Base-by-base conservation (phyloP, 35 echinoderm and acorn worm species). In the Apostichopus californicus region DNA sequence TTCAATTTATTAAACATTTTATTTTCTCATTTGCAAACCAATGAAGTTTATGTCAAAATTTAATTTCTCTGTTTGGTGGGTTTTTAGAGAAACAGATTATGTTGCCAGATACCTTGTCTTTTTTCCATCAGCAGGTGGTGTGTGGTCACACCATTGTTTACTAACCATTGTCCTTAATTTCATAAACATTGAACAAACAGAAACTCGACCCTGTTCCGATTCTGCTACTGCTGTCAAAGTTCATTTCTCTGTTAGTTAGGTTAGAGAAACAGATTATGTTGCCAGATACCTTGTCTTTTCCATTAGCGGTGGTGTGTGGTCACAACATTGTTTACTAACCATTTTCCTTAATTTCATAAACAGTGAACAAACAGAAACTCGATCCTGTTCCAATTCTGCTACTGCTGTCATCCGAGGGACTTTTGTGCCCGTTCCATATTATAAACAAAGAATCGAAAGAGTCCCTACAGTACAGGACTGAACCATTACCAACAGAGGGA, bases 401-500 rank as follows among this genome's bases (percentile, higher is more conserved):
- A 46, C 34, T 46, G 34, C 34, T 46, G 34, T 46, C 34, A 46
- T 95, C 93, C 18, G 97, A 98, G 90, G 97, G 97, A n/a, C 64
- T 96, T 11, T 93, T 98, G 22, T 98, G 97, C 70, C 97, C 97
- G 7, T 98, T 91, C 34, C 95, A 96, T 89, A 78, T 96, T 22
- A 63, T 98, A 11, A 94, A 98, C 57, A 20, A 55, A 56, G 93
- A 95, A 73, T 94, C 93, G 10, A 24, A 7, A 7, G 91, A 93
- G 64, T 81, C 77, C 17, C 92, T 94, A 17, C 92, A 93, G 20
- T 53, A 53, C 23, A 87, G 85, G 86, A 83, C 84, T 22, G 86
- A 92, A 92, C 94, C 93, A 90, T 93, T 98, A 22, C 91, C 97
- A 57, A 34, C 46, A 22, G 96, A 59, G 78, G 97, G 93, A 57